Base-by-base conservation (phyloP, 1,140 invertebrate genomes). In the Streblospio benedicti region DNA sequence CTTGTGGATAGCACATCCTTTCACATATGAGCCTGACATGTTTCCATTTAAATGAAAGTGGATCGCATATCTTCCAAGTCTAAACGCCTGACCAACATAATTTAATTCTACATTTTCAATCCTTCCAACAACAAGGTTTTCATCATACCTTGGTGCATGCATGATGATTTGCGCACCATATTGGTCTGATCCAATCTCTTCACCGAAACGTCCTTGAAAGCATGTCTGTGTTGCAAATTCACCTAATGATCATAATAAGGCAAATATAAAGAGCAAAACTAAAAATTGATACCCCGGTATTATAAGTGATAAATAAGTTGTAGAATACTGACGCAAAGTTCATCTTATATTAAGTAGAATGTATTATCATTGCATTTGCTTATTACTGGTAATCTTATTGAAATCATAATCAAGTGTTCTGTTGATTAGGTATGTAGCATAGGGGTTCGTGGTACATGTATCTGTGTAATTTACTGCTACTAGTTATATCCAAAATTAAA, bases 101-200 rank as follows among this genome's bases (percentile, higher is more conserved):
- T 25, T 59, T 14, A 69, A 9, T 51, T 69, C 67, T 4, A 66
- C 50, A 55, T 69, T 53, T n/a, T 56, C 52, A 16, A 56, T 38
- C 27, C 51, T 61, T 14, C 35, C 52, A 27, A 23, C 27, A n/a
- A 59, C 60, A 49, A 28, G 4, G 20, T 45, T n/a, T 9, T n/a
- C 20, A 49, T 49, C 31, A 18, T 51, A 16, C 28, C n/a, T 44
- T 20, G 31, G 12, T 23, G 20, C 18, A 51, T 71, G 69, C 9
- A 74, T 57, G 54, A 78, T 69, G 25, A 78, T 69, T 16, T 70
- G 68, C 0, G 55, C 71, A 1, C 76, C 76, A 60, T 75, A 77
- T 55, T 72, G 60, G 59, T 73, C 70, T 49, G 63, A 71, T 14
- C 72, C 71, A 25, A 68, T 66, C 52, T 78, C 75, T 4, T 71